Evolutionary conservation across 2,797 vertebrate genomes (phyloP).

Genomic region (Eulemur coronatus): DNA sequence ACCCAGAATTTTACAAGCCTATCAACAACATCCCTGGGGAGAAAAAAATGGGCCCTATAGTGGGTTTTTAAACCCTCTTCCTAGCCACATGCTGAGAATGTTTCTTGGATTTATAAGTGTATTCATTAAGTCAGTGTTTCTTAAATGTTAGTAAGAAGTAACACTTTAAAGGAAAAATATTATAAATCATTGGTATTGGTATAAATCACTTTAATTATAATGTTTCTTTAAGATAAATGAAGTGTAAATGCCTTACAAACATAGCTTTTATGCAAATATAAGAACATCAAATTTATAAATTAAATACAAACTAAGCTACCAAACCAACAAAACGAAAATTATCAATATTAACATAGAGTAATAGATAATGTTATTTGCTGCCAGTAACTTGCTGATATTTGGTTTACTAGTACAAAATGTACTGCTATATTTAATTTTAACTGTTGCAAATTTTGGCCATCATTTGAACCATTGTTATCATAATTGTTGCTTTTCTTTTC

Average conservation of each 20-base stretch:
- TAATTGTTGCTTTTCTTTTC: not conserved
- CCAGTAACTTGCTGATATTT: not conserved
- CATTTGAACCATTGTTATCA: not conserved
- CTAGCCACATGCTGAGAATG: not conserved
- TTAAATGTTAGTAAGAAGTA: slow-evolving; percentile 32
- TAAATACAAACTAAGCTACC: slow-evolving; percentile 2
- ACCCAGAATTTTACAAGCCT: slow-evolving; percentile 25
- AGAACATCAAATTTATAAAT: slow-evolving; percentile 44
- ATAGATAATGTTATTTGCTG: not conserved
- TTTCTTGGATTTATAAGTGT: slow-evolving; percentile 7
- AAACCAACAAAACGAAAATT: slow-evolving; percentile 39
- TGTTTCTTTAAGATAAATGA: slow-evolving; percentile 17
- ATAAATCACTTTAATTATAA: slow-evolving; percentile 37
- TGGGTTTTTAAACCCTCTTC: not conserved
- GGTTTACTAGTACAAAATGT: not conserved
- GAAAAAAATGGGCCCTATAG: not conserved
- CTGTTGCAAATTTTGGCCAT: not conserved
- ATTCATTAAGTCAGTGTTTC: slow-evolving; percentile 10
- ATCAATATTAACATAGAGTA: not conserved
- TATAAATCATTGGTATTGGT: not conserved
- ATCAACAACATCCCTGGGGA: not conserved
- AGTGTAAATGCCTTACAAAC: not conserved
- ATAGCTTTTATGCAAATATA: not conserved
- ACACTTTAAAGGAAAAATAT: slow-evolving; percentile 16
- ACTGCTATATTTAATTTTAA: not conserved